These are phyloP conservation scores for Brachymystax lenok DNA, from an alignment of 2,797 vertebrate species.

Conservation along the genomic window DNA sequence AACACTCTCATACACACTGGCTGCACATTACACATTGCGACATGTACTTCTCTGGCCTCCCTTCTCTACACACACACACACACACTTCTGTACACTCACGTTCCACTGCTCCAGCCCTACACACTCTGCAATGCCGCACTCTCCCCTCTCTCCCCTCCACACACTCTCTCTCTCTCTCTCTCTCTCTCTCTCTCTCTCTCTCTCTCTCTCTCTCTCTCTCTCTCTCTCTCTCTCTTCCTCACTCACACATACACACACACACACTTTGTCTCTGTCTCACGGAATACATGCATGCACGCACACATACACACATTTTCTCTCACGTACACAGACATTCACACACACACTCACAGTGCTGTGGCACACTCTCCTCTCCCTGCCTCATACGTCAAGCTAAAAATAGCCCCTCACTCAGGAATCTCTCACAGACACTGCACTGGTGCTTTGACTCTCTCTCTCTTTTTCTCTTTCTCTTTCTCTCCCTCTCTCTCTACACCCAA, in stretches of 20 bases:
- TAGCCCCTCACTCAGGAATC: conserved; percentile 63
- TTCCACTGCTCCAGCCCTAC: conserved; percentile 21
- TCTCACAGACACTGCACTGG: conserved; percentile 49
- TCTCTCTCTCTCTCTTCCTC: neutral
- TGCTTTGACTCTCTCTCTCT: conserved; percentile 31
- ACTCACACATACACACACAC: neutral
- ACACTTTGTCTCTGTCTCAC: neutral
- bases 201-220: neutral
- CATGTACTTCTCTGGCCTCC: conserved; percentile 17
- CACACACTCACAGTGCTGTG: conserved; percentile 36
- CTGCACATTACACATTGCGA: conserved; percentile 12
- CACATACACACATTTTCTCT: conserved; percentile 7
- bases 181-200: neutral
- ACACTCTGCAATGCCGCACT: conserved; percentile 21
- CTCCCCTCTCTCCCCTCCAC: neutral
- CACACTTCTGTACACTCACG: conserved; percentile 27
- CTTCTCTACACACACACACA: conserved; percentile 6
- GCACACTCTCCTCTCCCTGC: conserved; percentile 57
- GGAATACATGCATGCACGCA: neutral
- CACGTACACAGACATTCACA: conserved; percentile 31
- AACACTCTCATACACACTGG: conserved; percentile 12
- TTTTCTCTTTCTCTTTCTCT: neutral
- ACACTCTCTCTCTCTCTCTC: neutral
- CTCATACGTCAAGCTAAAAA: conserved; percentile 66
- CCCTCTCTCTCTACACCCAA: conserved; percentile 5